These are phyloP conservation scores for Hypsopygia costalis DNA, from an alignment of 2,888 invertebrate genomes.

Conservation along the genomic window DNA sequence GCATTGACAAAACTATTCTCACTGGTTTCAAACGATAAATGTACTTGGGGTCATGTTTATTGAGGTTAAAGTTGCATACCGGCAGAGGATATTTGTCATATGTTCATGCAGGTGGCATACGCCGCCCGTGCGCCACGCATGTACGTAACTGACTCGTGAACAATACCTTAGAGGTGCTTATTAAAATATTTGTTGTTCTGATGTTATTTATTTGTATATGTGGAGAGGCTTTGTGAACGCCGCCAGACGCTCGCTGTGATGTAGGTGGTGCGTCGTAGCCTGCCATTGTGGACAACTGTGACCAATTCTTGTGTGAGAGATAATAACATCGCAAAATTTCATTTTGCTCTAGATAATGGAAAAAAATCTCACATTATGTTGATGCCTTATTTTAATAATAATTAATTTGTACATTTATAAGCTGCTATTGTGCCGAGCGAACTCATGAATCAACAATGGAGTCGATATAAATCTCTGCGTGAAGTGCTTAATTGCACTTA, in stretches of 20 bases:
- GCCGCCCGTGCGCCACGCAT: constrained; percentile 56
- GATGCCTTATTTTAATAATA: constrained; percentile 4
- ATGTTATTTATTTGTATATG: constrained; percentile 76
- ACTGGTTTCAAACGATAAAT: constrained; percentile 23
- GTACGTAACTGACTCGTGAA: constrained; percentile 61
- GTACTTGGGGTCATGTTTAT: constrained; percentile 21
- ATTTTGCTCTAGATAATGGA: constrained; percentile 19
- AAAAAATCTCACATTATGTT: constrained; percentile 7
- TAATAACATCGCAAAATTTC: constrained; percentile 62
- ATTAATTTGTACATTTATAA: constrained; percentile 5
- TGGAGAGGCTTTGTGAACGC: constrained; percentile 60
- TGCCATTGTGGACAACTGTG: constrained; percentile 62
- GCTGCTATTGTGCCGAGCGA: constrained; percentile 8
- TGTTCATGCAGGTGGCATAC: constrained; percentile 46
- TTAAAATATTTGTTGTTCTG: constrained; percentile 80
- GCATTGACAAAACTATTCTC: constrained; percentile 38
- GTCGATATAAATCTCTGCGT: constrained; percentile 2
- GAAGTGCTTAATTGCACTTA: not conserved
- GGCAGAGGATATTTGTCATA: constrained; percentile 17
- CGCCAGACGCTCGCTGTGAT: constrained; percentile 46
- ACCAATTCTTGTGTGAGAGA: constrained; percentile 61
- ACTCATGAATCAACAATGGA: constrained; percentile 9
- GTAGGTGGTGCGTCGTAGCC: constrained; percentile 49
- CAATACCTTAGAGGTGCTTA: constrained; percentile 74
- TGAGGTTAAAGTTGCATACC: constrained; percentile 22